A percentile compares a stretch with the other conserved stretches of the same genome.
Conservation (phyloP, 1,140 invertebrate genomes). For the Euura lappo region DNA sequence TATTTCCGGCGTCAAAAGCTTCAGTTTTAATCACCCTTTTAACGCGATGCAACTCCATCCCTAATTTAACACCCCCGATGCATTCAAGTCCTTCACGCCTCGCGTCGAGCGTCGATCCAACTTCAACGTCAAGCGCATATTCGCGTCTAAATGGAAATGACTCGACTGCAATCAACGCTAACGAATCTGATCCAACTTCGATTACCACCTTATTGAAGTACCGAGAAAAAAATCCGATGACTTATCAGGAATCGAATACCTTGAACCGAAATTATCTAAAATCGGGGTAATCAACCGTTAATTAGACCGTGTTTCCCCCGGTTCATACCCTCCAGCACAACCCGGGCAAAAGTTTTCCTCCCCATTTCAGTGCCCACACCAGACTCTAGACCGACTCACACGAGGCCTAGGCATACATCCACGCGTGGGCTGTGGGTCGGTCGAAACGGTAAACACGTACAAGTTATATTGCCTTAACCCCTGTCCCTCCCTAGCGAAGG, state of each 20-base stretch:
- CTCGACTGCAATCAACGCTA: conserved; percentile 1
- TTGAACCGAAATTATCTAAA: no score
- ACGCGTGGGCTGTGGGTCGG: background rate
- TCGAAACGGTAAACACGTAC: conserved; percentile 2
- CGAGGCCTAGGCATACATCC: background rate
- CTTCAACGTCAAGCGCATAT: background rate
- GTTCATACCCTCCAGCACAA: no score
- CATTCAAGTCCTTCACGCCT: background rate
- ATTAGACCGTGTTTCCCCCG: no score
- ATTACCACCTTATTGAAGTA: background rate
- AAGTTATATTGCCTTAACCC: conserved; percentile 5
- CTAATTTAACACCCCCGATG: background rate
- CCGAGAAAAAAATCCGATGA: no score
- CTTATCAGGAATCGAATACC: no score
- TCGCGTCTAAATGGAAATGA: background rate
- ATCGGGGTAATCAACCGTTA: no score
- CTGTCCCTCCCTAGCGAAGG: conserved; percentile 1
- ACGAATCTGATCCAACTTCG: conserved; percentile 6
- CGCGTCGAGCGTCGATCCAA: background rate
- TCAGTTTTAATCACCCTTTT: background rate
- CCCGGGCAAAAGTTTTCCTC: no score
- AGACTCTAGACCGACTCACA: no score
- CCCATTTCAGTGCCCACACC: no score
- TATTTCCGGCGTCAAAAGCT: no score
- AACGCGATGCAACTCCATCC: background rate